A percentile compares a stretch with the other conserved stretches of the same genome.
Evolutionary conservation across 1,140 invertebrate species (phyloP).

Genomic region (Drosophila sturtevanti): DNA sequence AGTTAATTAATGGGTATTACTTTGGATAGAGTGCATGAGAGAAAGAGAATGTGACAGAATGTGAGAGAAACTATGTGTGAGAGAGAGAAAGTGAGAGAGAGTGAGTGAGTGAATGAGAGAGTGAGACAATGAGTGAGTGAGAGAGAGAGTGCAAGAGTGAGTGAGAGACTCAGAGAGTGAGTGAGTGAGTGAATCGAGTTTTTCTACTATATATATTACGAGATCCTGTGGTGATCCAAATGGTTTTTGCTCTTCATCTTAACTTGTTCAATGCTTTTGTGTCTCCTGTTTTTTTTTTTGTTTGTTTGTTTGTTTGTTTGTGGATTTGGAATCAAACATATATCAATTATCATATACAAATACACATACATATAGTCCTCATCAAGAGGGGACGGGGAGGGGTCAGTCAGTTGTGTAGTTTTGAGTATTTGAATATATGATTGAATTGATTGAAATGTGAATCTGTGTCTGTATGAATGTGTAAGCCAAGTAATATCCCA

Average conservation of each 20-base stretch:
- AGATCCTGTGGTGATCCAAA: not conserved
- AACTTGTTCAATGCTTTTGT: constrained; percentile 3
- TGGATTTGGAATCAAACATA: constrained; percentile 9
- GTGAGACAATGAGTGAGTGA: no score
- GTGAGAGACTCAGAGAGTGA: no score
- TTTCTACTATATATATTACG: not conserved
- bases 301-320: not conserved
- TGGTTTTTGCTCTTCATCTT: constrained; percentile 6
- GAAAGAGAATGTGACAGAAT: not conserved
- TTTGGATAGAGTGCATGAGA: not conserved
- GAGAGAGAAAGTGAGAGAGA: not conserved
- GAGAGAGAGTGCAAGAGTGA: no score
- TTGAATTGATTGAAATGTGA: no score
- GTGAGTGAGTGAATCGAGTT: not conserved
- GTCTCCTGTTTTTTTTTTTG: constrained; percentile 3
- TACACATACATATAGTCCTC: not conserved
- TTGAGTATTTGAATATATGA: not conserved
- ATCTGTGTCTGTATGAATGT: not conserved
- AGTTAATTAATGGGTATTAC: constrained; percentile 10
- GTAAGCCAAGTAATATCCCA: not conserved
- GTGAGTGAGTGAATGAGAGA: not conserved
- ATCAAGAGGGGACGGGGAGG: not conserved
- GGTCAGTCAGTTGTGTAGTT: not conserved
- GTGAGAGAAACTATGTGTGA: not conserved
- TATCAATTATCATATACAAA: not conserved